Conservation (phyloP, 2,113 vertebrate species). For the Eubucco bourcierii region DNA sequence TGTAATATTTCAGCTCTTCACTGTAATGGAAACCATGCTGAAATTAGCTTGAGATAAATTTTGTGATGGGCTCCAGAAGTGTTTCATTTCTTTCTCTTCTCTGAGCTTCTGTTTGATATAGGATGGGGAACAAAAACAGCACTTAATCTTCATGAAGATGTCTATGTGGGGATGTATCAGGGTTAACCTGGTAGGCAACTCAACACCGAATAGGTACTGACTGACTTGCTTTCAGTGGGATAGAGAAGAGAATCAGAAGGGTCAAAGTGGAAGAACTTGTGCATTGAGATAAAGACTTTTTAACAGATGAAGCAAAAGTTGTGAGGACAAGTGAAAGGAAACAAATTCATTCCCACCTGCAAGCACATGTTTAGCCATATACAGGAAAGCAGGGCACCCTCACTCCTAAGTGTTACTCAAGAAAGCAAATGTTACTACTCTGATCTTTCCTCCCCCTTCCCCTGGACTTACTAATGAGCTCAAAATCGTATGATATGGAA, state of each 20-base stretch:
- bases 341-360: neutral
- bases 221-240: neutral
- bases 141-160: neutral
- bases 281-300: neutral
- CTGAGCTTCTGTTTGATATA: neutral
- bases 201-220: fast-evolving
- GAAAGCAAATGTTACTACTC: neutral
- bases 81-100: neutral
- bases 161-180: neutral
- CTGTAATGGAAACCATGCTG: neutral
- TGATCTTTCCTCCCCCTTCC: neutral
- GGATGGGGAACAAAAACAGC: neutral
- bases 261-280: neutral
- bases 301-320: neutral
- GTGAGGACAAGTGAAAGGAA: neutral
- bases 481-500: neutral
- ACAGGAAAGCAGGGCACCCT: neutral
- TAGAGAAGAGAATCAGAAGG: neutral
- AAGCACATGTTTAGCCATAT: neutral
- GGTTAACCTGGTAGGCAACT: neutral
- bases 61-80: neutral
- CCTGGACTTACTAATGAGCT: neutral
- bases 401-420: fast-evolving
- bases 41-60: neutral
- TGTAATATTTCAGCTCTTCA: neutral